Base-by-base conservation (phyloP, 2,888 invertebrate species). In the Nomada fabriciana region DNA sequence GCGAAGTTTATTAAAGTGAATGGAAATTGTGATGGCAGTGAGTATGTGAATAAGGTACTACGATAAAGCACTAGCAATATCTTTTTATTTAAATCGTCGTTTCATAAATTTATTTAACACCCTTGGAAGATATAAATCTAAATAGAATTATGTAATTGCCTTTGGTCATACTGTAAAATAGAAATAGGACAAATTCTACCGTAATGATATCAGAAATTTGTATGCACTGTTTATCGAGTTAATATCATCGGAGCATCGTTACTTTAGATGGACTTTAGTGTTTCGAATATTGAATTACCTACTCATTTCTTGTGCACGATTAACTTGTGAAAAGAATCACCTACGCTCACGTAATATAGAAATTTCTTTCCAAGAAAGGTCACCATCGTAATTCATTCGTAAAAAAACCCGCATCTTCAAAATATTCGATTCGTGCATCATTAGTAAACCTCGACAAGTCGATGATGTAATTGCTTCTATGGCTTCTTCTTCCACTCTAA, bases 351-450 rank as follows among this genome's bases (percentile, higher is more conserved):
- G 80, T 83, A 84, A 86, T 55, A 47, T 57, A 64, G 85, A 76
- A 76, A 76, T 87, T 85, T 85, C 85, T 74, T 76, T 59, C 9
- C 55, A 42, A 36, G 55, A 87, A 87, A 87, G 87, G 88, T 88
- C 86, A 86, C 50, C 61, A 60, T 9, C 47, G 53, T 65, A 64
- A 68, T 75, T 72, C 36, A 55, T 57, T 59, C 70, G 36, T 81
- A 84, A 86, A 87, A 79, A 79, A 71, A 72, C 69, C 42, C 42
- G 29, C 23, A 25, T 69, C 76, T 60, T 78, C 80, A 75, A 88
- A 86, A 80, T 84, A 74, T 76, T 83, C 69, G 72, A 80, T 68
- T 83, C 82, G 76, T 63, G 52, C 69, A 57, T 84, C 81, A 69
- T 86, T 88, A 79, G 79, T 36, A 86, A 65, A 59, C 50, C 57